A percentile compares a stretch with the other conserved stretches of the same genome.
Conservation (phyloP, 2,888 invertebrate genomes). For the Microctonus hyperodae region DNA sequence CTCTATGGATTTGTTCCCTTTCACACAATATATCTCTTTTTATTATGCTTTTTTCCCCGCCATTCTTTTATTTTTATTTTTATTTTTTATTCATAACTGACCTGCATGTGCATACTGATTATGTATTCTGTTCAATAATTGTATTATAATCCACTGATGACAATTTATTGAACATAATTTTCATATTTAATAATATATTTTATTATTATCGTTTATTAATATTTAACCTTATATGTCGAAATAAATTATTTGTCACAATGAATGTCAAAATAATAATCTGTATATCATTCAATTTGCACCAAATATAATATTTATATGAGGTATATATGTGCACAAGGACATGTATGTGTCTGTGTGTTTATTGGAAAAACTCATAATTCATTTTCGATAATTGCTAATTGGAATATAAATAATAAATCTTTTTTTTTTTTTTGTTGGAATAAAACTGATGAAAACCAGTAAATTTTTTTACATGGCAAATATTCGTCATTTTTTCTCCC, state of each 20-base stretch:
- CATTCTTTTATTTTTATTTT: neutral
- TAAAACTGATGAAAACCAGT: too few species aligned
- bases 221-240: neutral
- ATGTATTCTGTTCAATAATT: neutral
- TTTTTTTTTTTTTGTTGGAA: too few species aligned
- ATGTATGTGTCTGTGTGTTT: neutral
- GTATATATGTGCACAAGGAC: neutral
- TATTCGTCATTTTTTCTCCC: too few species aligned
- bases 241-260: constrained; percentile 12
- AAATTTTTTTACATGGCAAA: too few species aligned
- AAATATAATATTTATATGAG: neutral
- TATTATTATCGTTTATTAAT: neutral
- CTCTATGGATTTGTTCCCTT: neutral
- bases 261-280: constrained; percentile 10
- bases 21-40: neutral
- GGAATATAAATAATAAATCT: neutral
- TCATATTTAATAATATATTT: neutral
- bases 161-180: neutral
- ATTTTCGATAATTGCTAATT: neutral
- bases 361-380: neutral
- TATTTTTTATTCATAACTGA: neutral
- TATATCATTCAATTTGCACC: neutral
- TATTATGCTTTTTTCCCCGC: neutral
- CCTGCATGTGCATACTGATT: neutral
- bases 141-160: neutral